Base-by-base conservation (phyloP, 2,113 vertebrate species). In the Grus americana region DNA sequence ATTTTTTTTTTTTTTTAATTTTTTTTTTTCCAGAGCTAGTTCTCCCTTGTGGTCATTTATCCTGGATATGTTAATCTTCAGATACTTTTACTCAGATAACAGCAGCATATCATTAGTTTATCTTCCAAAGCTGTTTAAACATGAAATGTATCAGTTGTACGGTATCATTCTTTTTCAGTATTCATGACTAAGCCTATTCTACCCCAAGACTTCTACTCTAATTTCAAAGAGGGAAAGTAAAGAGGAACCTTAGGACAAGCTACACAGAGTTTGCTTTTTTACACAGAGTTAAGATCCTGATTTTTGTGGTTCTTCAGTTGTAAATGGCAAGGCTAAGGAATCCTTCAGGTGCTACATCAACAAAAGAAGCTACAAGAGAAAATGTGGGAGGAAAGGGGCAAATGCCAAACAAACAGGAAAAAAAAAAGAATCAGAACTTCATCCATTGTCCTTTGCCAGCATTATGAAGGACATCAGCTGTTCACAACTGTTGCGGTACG, bases 241-340 rank as follows among this genome's bases (percentile, higher is more conserved):
- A 82, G 68, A 79, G 46, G 40, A 79, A 80, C 34, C 42, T 79
- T 30, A 85, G 54, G 54, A 59, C 46, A 59, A 71, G 38, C 30
- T 92, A 94, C 49, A 79, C 18, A 42, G 42, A 46, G 42, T 46
- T 66, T 0, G 3, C 13, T 82, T 73, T 49, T 61, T 61, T 66
- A 65, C 13, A 44, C 15, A n/a, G 23, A 85, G 74, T 61, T 40
- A 88, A 75, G 74, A 88, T 63, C 75, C 68, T 0, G 0, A n/a
- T 67, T 36, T 95, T 86, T 94, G 59, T 72, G 72, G 59, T 67
- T 95, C 75, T 95, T 95, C 87, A 62, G 72, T 92, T 74, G 68
- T n/a, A 78, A 61, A 78, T 3, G 27, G 52, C 62, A 87, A 88
- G 32, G 84, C 67, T 75, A 81, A 63, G 81, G 57, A 93, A 93